These are phyloP conservation scores for Hippasteria phrygiana DNA, from an alignment of 53 echinoderm and acorn worm species.

Conservation along the genomic window DNA sequence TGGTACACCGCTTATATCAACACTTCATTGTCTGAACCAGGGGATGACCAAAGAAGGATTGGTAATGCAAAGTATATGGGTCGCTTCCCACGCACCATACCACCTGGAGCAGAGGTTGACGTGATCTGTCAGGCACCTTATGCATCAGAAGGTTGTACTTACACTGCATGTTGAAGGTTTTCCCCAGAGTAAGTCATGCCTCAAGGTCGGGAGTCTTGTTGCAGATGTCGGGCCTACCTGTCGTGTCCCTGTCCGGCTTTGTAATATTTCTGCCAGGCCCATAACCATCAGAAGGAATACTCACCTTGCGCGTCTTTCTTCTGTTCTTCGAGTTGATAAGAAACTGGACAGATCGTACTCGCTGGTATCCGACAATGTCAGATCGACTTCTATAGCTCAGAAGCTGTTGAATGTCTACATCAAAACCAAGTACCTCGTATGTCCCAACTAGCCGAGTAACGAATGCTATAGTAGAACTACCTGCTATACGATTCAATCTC, in stretches of 20 bases:
- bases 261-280: too few species aligned
- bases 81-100: not conserved
- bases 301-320: not conserved
- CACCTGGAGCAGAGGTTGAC: constrained; percentile 16
- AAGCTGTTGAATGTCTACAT: not conserved
- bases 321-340: not conserved
- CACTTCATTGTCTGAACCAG: constrained; percentile 20
- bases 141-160: too few species aligned
- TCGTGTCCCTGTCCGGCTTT: too few species aligned
- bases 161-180: too few species aligned
- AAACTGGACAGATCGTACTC: not conserved
- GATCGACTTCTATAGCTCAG: not conserved
- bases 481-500: not conserved
- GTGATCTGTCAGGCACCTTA: too few species aligned
- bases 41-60: constrained; percentile 12
- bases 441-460: too few species aligned
- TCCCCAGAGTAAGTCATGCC: too few species aligned
- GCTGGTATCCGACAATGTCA: not conserved
- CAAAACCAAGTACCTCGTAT: not conserved
- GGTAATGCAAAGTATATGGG: constrained; percentile 34
- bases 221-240: too few species aligned
- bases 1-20: constrained; percentile 36
- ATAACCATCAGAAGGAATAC: too few species aligned
- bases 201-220: too few species aligned
- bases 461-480: not conserved